These are phyloP conservation scores for Caenorhabditis uteleia DNA, from an alignment of 2,888 invertebrate species.

Conservation along the genomic window DNA sequence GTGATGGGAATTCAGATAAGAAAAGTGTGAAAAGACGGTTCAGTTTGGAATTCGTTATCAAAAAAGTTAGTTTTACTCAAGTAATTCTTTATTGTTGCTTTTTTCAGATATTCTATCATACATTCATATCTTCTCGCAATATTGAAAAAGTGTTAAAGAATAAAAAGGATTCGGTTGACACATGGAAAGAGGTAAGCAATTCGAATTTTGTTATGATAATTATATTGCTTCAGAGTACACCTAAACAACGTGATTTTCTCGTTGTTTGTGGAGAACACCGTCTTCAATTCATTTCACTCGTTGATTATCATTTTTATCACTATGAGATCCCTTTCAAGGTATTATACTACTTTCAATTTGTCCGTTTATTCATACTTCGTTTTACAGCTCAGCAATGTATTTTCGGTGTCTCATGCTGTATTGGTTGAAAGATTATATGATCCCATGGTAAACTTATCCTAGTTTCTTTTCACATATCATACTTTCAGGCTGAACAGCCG, in stretches of 20 bases:
- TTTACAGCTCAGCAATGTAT: conserved; percentile 31
- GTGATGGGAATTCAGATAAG: too few relatives aligned
- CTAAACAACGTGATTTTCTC: conserved; percentile 34
- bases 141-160: too few relatives aligned
- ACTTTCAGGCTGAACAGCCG: conserved; percentile 10
- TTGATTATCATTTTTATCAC: conserved; percentile 39
- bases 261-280: conserved; percentile 45
- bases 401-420: conserved; percentile 10
- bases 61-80: too few relatives aligned
- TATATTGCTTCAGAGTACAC: background rate
- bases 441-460: conserved; percentile 1
- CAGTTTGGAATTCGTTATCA: too few relatives aligned
- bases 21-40: too few relatives aligned
- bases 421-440: conserved; percentile 33
- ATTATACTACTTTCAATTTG: background rate
- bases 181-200: background rate
- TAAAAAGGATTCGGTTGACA: too few relatives aligned
- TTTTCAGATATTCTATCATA: too few relatives aligned
- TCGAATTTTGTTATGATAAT: background rate
- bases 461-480: background rate
- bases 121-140: too few relatives aligned
- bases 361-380: background rate
- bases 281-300: conserved; percentile 30
- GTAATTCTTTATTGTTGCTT: too few relatives aligned
- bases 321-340: conserved; percentile 53